Evolutionary conservation across 1,140 invertebrate species (phyloP), one percentile per base, ranked within the genome.

Genomic region (Neotoxoptera formosana): DNA sequence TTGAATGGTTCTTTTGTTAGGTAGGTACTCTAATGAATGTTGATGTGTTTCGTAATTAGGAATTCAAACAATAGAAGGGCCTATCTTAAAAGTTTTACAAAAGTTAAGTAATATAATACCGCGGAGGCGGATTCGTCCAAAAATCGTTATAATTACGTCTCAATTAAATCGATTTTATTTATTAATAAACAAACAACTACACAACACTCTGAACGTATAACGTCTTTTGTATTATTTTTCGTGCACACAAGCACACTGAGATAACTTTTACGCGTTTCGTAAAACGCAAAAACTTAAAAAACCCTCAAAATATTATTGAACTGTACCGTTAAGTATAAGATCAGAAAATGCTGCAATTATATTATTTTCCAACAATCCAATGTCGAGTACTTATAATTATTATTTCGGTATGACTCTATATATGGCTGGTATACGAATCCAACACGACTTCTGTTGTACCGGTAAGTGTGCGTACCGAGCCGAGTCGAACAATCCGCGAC

Each of bases 1-100:
- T 86, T 47, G 45, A 30, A 86, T 30, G 41, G 41, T 86, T 86
- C 20, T 83, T 86, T 86, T 41, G 45, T 86, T 48, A 7, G 4
- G n/a, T 76, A 76, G 47, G 47, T 53, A 36, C 48, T 53, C 87
- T 90, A 90, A 90, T 60, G 36, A 67, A 67, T 67, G 53, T 90
- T 90, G 47, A 83, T 83, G 91, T 45, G 51, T 93, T 93, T 86
- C 6, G 34, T 93, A 93, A 93, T 93, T 93, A 93, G 76, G 21
- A 93, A 20, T 30, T 41, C 84, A 56, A 45, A 93, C 81, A 93
- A 92, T 92, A 47, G 47, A 23, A 48, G 23, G 21, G 30, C 34
- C 7, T 48, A 93, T 86, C 81, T 56, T 83, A 93, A 86, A 83
- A 84, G 67, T 51, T 53, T 25, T 45, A 48, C 30, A 20, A 86